These are phyloP conservation scores for Cloeon dipterum DNA, from an alignment of 2,888 invertebrate species.

Conservation along the genomic window DNA sequence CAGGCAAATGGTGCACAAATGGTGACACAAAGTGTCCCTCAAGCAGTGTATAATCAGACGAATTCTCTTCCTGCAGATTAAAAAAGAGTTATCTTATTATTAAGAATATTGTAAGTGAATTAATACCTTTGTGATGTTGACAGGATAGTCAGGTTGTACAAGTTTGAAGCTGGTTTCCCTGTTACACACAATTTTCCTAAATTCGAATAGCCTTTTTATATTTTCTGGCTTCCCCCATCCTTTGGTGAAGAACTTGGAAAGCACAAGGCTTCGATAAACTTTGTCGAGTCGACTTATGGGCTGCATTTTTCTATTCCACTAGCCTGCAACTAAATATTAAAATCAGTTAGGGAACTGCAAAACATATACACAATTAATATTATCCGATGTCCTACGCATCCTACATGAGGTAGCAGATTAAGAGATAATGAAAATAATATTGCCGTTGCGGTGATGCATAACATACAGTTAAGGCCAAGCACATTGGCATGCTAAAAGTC, in stretches of 20 bases:
- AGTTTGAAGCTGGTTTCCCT: conserved; percentile 61
- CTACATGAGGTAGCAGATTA: too few relatives aligned
- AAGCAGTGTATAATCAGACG: conserved; percentile 45
- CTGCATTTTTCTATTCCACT: conserved; percentile 8
- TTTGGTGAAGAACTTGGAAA: conserved; percentile 82
- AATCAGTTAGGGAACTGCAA: too few relatives aligned
- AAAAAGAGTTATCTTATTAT: background rate
- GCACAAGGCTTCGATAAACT: conserved; percentile 61
- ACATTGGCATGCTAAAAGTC: too few relatives aligned
- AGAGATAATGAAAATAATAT: too few relatives aligned
- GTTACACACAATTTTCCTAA: too few relatives aligned
- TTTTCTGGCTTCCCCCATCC: conserved; percentile 93
- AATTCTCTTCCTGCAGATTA: conserved; percentile 38
- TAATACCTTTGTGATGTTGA: conserved; percentile 61
- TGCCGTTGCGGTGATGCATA: too few relatives aligned
- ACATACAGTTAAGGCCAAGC: too few relatives aligned
- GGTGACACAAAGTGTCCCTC: conserved; percentile 81
- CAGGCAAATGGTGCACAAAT: conserved; percentile 57
- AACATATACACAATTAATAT: too few relatives aligned
- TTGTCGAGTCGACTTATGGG: conserved; percentile 36
- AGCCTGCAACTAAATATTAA: too few relatives aligned
- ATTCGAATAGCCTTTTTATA: conserved; percentile 71
- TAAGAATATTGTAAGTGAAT: background rate
- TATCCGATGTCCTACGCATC: too few relatives aligned
- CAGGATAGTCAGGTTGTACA: conserved; percentile 59